phyloP scores from a whole-genome alignment of 2,113 vertebrate species.

The Brevimyrus niger region DNA sequence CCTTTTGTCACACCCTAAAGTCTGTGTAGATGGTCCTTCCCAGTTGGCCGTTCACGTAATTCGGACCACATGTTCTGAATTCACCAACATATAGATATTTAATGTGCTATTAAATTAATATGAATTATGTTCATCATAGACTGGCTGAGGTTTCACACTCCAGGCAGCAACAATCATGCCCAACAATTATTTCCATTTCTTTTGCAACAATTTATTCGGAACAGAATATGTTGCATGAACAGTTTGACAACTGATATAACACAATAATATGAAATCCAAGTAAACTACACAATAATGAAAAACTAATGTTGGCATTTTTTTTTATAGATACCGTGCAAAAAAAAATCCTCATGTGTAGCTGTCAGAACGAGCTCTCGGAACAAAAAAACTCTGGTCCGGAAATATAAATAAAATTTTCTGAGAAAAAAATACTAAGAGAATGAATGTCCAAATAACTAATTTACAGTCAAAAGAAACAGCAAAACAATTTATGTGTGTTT shows the following conservation, averaged over 20 bases:
- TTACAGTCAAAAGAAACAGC: background rate
- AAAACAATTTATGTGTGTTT: background rate
- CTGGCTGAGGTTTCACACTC: background rate
- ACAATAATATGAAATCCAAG: background rate
- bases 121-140: background rate
- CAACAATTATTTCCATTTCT: background rate
- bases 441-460: background rate
- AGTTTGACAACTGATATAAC: background rate
- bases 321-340: background rate
- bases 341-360: background rate
- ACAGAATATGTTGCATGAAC: background rate
- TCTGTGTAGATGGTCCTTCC: background rate
- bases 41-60: background rate
- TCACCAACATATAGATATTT: slow-evolving; percentile 17
- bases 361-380: background rate
- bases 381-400: background rate
- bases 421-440: background rate
- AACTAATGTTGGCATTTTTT: background rate
- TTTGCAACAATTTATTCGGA: background rate
- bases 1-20: background rate
- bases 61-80: background rate
- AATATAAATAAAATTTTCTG: background rate
- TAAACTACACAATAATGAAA: background rate
- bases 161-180: background rate
- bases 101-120: slow-evolving; percentile 19